Conservation (phyloP, 2,888 invertebrate species). For the Geophilus truncorum region DNA sequence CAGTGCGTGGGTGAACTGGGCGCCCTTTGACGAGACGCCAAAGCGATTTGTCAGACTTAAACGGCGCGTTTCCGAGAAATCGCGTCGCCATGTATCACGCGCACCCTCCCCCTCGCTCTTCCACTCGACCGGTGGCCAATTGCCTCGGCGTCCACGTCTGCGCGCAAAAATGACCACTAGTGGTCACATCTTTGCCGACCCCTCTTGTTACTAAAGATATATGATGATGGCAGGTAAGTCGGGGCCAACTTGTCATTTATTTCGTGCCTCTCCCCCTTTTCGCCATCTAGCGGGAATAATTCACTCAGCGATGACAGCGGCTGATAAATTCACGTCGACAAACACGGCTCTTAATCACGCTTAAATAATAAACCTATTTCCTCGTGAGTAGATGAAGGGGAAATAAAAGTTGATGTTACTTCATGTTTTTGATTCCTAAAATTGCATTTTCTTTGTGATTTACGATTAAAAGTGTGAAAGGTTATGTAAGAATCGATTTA, state of each 20-base stretch:
- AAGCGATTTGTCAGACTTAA: slow-evolving; percentile 1
- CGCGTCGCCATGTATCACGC: slow-evolving; percentile 6
- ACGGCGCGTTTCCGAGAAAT: slow-evolving; percentile 1
- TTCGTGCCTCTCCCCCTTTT: background rate
- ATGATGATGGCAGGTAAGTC: slow-evolving; percentile 4
- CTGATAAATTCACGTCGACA: background rate
- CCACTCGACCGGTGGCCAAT: slow-evolving; percentile 10
- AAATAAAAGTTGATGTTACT: too few species aligned
- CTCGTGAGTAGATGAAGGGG: too few species aligned
- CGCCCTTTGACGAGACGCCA: slow-evolving; percentile 10
- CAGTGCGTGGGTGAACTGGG: background rate
- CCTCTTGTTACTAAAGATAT: background rate
- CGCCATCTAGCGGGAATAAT: background rate
- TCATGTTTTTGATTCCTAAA: too few species aligned
- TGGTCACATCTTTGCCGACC: background rate
- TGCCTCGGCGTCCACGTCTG: background rate
- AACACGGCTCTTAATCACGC: background rate
- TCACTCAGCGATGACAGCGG: background rate
- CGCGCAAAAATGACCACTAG: background rate
- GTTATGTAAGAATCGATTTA: too few species aligned
- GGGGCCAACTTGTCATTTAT: background rate
- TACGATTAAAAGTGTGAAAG: too few species aligned
- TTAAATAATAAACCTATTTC: too few species aligned
- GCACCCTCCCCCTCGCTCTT: background rate
- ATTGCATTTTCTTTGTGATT: too few species aligned